A percentile compares a stretch with the other conserved stretches of the same genome.
Evolutionary conservation across 2,797 vertebrate genomes (phyloP).

Genomic region (Synanceia verrucosa): DNA sequence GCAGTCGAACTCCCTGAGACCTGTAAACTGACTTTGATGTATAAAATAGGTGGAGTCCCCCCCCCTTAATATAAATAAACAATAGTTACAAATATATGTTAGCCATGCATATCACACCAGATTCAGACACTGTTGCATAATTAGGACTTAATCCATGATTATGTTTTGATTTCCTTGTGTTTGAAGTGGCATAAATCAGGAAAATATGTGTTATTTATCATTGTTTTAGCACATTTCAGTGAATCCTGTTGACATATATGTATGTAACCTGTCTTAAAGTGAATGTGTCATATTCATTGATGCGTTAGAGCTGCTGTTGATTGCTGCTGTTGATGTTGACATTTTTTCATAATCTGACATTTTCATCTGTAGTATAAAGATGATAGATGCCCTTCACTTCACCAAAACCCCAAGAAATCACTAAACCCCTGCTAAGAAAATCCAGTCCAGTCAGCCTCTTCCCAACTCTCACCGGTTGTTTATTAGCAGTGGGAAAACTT

Average conservation of each 20-base stretch:
- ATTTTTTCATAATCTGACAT: background rate
- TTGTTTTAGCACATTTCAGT: background rate
- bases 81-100: background rate
- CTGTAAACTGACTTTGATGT: background rate
- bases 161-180: background rate
- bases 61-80: background rate
- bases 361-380: background rate
- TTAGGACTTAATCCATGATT: background rate
- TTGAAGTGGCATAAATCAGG: background rate
- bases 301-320: background rate
- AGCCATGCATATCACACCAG: background rate
- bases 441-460: background rate
- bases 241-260: background rate
- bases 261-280: too few relatives aligned
- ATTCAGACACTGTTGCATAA: background rate
- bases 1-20: background rate
- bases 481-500: slow-evolving; percentile 25
- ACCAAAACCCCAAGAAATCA: background rate
- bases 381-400: background rate
- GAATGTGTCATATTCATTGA: background rate
- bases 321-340: background rate
- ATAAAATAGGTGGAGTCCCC: background rate
- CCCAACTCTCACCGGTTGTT: slow-evolving; percentile 29
- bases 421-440: background rate
- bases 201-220: background rate